A percentile compares a stretch with the other conserved stretches of the same genome.
These are phyloP conservation scores for Tupiocoris notatus DNA, from an alignment of 2,888 invertebrate genomes.

Conservation along the genomic window DNA sequence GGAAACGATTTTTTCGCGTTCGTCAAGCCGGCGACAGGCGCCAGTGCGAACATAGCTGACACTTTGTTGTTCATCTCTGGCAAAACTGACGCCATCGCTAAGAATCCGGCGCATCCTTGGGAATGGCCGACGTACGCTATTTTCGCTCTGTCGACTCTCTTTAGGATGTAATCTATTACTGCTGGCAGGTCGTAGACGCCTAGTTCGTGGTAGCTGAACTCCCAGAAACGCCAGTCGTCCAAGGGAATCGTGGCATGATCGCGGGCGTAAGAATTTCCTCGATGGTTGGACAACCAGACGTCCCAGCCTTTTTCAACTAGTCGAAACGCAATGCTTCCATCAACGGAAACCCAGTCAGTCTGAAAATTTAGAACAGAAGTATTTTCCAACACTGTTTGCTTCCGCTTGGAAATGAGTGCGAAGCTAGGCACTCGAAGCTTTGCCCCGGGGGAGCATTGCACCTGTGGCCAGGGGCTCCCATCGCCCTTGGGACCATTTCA, in stretches of 20 bases:
- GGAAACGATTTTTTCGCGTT: slow-evolving; percentile 52
- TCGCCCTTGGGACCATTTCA: too few species aligned
- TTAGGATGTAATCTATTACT: slow-evolving; percentile 68
- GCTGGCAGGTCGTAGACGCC: slow-evolving; percentile 83
- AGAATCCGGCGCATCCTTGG: slow-evolving; percentile 80
- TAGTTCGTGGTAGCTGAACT: slow-evolving; percentile 67
- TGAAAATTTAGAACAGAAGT: too few species aligned
- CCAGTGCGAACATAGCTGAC: slow-evolving; percentile 58
- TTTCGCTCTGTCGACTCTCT: slow-evolving; percentile 57
- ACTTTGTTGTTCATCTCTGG: slow-evolving; percentile 68
- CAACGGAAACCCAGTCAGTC: slow-evolving; percentile 28
- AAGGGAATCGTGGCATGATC: slow-evolving; percentile 43
- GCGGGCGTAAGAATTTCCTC: slow-evolving; percentile 48
- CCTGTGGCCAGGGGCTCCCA: too few species aligned
- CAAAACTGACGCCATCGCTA: slow-evolving; percentile 66
- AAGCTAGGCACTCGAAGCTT: too few species aligned
- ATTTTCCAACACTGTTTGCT: too few species aligned
- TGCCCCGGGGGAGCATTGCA: too few species aligned
- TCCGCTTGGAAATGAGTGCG: too few species aligned
- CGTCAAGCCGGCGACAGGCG: slow-evolving; percentile 68
- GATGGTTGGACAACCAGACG: slow-evolving; percentile 48
- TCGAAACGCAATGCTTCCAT: slow-evolving; percentile 42
- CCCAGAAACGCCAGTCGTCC: slow-evolving; percentile 45
- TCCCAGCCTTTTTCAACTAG: slow-evolving; percentile 48
- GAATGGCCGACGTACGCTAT: slow-evolving; percentile 85